Base-by-base conservation (phyloP, 2,797 vertebrate genomes). In the Chelonia mydas region DNA sequence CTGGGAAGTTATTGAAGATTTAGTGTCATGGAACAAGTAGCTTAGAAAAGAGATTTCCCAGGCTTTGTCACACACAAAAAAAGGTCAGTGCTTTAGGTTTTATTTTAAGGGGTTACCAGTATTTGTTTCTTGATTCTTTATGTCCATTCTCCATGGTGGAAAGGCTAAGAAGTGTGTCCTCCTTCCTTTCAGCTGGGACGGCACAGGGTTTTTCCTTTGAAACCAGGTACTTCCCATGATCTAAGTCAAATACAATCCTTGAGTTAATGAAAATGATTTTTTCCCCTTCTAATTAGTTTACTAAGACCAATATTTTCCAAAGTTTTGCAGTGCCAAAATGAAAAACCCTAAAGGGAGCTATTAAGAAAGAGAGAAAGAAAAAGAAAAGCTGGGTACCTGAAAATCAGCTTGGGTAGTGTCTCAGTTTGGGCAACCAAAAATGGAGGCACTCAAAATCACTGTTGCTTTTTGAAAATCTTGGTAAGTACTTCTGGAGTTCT, bases 41-140 rank as follows among this genome's bases (percentile, higher is more conserved):
- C 68, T 72, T 11, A 94, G 72, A 27, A 45, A 90, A 76, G 72
- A 92, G n/a, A 78, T 2, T 13, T 45, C n/a, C 8, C 0, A 17
- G 61, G 7, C 53, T 93, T 92, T 19, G 27, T 55, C 59, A 51
- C 77, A 33, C 23, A 84, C 27, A 96, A 94, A 84, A 57, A 90
- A 92, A 74, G 80, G 41, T 72, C 84, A 81, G 86, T 93, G 51
- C 81, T 27, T 53, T 31, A 74, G 93, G 3, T 93, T 96, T 96
- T 96, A 95, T 94, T 97, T 87, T 65, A 94, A 51, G 80, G 95
- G 65, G 31, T 94, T 95, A 89, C 93, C 90, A 92, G 45, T 94
- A 95, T 74, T 74, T 87, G 68, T 78, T 93, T 95, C 83, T 49
- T 27, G 74, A 72, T 41, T 72, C 68, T 41, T 72, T 72, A 37